Evolutionary conservation across 2,888 invertebrate genomes (phyloP), one percentile per base, ranked within the genome.

Genomic region (Altica lythri): DNA sequence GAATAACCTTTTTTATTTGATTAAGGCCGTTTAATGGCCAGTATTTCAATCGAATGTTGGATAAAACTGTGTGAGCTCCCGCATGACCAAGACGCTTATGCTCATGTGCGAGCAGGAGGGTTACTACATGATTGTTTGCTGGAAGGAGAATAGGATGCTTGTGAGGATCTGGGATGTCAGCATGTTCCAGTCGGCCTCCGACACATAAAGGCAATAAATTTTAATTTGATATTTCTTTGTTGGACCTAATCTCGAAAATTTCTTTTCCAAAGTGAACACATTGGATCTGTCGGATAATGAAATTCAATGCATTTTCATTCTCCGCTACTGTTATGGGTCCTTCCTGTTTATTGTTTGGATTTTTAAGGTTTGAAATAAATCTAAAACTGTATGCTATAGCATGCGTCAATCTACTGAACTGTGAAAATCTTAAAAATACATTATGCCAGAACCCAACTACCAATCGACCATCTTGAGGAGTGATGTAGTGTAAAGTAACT

Each of bases 21-120:
- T 18, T 51, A 32, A 30, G 18, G 27, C 46, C 46, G 14, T 38
- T 46, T 10, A 55, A 22, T 8, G 51, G 51, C 50, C 55, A 55
- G 42, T 40, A 55, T 12, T 17, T 6, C n/a, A 44, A 16, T 9
- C 30, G 1, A 16, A 44, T 12, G 17, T 44, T 44, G 2, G 44
- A 44, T 1, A 44, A 12, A 10, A 17, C 18, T 4, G 45, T 34
- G 32, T 47, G 51, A 8, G 46, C n/a, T 6, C 55, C 55, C 19
- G 43, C 34, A 14, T 55, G 52, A 12, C 46, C 16, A 13, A 43
- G 13, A 19, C 34, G 14, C 6, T 34, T n/a, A 34, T 51, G 40
- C 35, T 55, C 53, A 13, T 51, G 25, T 16, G 19, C 22, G 2
- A 54, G 17, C 3, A 48, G 9, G 22, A 44, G 22, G 14, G 17